Conservation (phyloP, 2,113 vertebrate genomes). For the Antigone vipio region DNA sequence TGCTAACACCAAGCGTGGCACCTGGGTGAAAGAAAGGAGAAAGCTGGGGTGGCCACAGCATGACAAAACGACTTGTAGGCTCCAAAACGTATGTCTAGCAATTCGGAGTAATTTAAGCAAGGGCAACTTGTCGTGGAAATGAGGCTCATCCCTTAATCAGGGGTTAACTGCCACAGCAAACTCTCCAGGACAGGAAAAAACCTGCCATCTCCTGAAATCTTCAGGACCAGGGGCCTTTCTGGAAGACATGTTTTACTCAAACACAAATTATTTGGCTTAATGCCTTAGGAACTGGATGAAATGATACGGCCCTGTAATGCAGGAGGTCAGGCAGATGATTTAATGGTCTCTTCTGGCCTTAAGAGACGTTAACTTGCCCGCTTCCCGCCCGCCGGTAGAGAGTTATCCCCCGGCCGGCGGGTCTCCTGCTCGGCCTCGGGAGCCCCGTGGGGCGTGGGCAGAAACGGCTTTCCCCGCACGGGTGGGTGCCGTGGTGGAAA, state of each 20-base stretch:
- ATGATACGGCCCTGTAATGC: neutral
- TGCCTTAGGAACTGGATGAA: neutral
- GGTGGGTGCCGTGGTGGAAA: neutral
- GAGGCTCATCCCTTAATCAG: neutral
- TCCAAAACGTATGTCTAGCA: neutral
- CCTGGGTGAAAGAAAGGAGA: neutral
- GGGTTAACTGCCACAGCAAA: neutral
- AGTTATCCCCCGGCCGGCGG: neutral
- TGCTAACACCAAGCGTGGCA: neutral
- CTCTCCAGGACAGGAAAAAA: neutral
- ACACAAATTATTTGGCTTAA: neutral
- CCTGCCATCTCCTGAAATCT: neutral
- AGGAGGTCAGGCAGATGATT: neutral
- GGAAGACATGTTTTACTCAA: neutral
- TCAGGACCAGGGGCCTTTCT: neutral
- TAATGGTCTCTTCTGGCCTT: neutral
- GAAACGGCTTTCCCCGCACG: neutral
- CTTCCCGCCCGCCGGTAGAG: neutral
- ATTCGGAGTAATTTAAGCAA: neutral
- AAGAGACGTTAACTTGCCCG: neutral
- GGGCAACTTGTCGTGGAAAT: neutral
- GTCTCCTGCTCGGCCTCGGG: fast-evolving
- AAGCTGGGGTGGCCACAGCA: neutral
- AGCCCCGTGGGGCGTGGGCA: neutral
- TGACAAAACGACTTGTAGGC: fast-evolving